Evolutionary conservation across 2,797 vertebrate genomes (phyloP).

Genomic region (Eutrigla gurnardus): DNA sequence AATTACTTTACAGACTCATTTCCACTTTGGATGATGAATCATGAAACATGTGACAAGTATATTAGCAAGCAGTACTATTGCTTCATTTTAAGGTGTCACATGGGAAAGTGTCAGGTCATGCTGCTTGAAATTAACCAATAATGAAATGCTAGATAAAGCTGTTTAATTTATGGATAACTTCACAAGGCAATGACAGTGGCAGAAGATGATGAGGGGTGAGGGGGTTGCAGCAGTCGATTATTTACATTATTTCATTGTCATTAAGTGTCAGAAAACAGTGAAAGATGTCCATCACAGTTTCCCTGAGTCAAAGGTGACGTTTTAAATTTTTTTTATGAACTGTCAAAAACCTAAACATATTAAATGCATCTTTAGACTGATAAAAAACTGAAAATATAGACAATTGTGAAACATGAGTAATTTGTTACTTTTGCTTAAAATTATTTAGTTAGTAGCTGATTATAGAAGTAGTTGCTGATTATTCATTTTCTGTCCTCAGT

Average conservation of each 20-base stretch:
- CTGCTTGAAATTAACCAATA: not conserved
- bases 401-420: not conserved
- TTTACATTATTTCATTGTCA: too few relatives aligned
- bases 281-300: not conserved
- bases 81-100: not conserved
- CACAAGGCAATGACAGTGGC: too few relatives aligned
- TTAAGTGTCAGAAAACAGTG: fast-evolving
- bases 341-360: too few relatives aligned
- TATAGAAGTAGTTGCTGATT: not conserved
- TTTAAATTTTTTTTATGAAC: too few relatives aligned
- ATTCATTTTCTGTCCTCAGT: not conserved
- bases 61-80: not conserved
- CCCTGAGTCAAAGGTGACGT: not conserved
- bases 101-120: not conserved
- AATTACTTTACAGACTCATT: not conserved
- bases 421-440: not conserved
- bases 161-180: too few relatives aligned
- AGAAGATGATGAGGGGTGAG: too few relatives aligned
- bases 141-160: not conserved
- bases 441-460: not conserved
- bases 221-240: too few relatives aligned
- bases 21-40: not conserved
- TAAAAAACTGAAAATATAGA: not conserved
- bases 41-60: not conserved
- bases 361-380: too few relatives aligned